These are phyloP conservation scores for Ethmia dodecea DNA, from an alignment of 2,888 invertebrate genomes.

Conservation along the genomic window DNA sequence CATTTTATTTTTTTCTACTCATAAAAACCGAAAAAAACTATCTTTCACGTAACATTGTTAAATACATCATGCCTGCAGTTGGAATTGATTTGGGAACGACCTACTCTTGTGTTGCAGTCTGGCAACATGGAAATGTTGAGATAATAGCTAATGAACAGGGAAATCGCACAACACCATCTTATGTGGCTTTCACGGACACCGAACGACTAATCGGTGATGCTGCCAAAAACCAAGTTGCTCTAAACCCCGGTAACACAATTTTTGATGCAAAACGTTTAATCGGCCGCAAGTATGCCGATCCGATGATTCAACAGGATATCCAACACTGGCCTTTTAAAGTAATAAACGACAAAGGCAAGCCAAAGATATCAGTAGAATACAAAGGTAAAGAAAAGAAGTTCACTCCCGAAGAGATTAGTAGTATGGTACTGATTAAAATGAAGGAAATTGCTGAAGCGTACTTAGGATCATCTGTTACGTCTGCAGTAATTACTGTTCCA, in stretches of 20 bases:
- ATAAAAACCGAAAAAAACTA: background rate
- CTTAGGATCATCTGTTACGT: slow-evolving; percentile 79
- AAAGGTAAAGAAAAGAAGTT: slow-evolving; percentile 80
- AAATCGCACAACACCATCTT: slow-evolving; percentile 84
- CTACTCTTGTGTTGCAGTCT: slow-evolving; percentile 72
- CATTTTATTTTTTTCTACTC: too few relatives aligned
- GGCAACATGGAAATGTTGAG: slow-evolving; percentile 83
- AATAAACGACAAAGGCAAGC: slow-evolving; percentile 80
- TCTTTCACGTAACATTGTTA: too few relatives aligned
- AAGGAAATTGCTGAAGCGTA: slow-evolving; percentile 84
- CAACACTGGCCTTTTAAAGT: slow-evolving; percentile 91
- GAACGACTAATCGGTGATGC: slow-evolving; percentile 81
- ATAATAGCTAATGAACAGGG: slow-evolving; percentile 83
- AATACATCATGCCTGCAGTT: slow-evolving; percentile 52
- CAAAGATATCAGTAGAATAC: slow-evolving; percentile 81
- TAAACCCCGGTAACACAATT: slow-evolving; percentile 86
- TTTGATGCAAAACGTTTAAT: slow-evolving; percentile 91
- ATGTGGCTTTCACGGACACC: slow-evolving; percentile 83
- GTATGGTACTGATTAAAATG: slow-evolving; percentile 79
- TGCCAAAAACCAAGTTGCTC: slow-evolving; percentile 83
- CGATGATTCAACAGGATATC: slow-evolving; percentile 85
- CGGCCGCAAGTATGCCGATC: slow-evolving; percentile 86
- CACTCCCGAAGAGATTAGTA: slow-evolving; percentile 83
- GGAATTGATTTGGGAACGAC: slow-evolving; percentile 77
- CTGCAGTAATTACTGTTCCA: slow-evolving; percentile 88